Base-by-base conservation (phyloP, 1,140 invertebrate genomes). In the Aphaenogaster ashmeadi region DNA sequence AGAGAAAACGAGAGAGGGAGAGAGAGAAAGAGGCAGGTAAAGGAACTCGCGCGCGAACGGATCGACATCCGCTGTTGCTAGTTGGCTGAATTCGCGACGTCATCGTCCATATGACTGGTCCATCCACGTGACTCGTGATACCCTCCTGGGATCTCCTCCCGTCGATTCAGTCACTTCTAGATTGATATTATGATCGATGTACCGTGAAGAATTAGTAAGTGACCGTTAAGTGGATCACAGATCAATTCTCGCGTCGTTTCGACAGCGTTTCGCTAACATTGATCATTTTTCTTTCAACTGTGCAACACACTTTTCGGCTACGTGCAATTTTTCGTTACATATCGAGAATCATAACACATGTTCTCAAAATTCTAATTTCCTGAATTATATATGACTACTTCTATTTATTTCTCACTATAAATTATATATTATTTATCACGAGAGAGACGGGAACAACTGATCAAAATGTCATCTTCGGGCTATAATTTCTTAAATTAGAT, bases 1-100 rank as follows among this genome's bases (percentile, higher is more conserved):
- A 86, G 60, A 89, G 87, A 54, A 62, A 27, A 33, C 44, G 56
- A 78, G 64, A n/a, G 50, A 54, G 18, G 11, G 52, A 75, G 38
- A 86, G 27, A 47, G 15, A 52, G 72, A 67, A 33, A 62, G 33
- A 44, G 36, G 60, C 79, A 69, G 80, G 56, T 74, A 85, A 87
- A 87, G 67, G 77, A 87, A 83, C 86, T 75, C 69, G 60, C 56
- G 15, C 50, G 69, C 62, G 47, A 85, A n/a, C 54, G 52, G 69
- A 75, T 64, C 60, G 58, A 64, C 60, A 47, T 74, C 41, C 79
- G 67, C 52, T 83, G 80, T 83, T 83, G 80, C 80, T 84, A 74
- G 80, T 83, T 72, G 80, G 27, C 69, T 33, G 18, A 72, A 84
- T 84, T 84, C 41, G 54, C 80, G 47, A 84, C 69, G 80, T 84